These are phyloP conservation scores for Zoanthus sociatus DNA, from an alignment of 92 coral and sea anemone genomes.

Conservation along the genomic window DNA sequence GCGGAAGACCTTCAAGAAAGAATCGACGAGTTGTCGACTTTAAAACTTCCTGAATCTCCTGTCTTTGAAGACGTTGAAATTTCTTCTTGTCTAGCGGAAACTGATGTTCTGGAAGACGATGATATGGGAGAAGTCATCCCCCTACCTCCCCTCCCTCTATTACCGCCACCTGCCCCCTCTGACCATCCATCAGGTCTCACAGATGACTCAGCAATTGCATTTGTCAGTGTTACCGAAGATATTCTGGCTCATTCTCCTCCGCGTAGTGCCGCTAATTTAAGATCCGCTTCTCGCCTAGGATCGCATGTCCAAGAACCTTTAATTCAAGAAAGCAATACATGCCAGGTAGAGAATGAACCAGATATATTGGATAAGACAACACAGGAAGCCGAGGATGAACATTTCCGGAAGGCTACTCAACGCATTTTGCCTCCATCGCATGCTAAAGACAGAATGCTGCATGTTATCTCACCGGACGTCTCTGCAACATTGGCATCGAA, in stretches of 20 bases:
- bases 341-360: slow-evolving; percentile 61
- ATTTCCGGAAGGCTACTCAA: slow-evolving; percentile 46
- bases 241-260: slow-evolving; percentile 81
- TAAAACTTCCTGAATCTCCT: slow-evolving; percentile 37
- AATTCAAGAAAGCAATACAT: slow-evolving; percentile 47
- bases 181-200: slow-evolving; percentile 83
- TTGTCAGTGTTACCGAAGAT: slow-evolving; percentile 62
- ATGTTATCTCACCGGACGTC: slow-evolving; percentile 23
- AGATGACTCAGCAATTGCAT: slow-evolving; percentile 54
- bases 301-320: slow-evolving; percentile 52
- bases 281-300: slow-evolving; percentile 73
- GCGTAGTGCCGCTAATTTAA: slow-evolving; percentile 74
- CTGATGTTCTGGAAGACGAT: slow-evolving; percentile 49
- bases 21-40: slow-evolving; percentile 54
- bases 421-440: slow-evolving; percentile 12
- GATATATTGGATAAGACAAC: slow-evolving; percentile 47
- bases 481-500: slow-evolving; percentile 1
- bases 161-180: slow-evolving; percentile 86
- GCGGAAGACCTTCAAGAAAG: slow-evolving; percentile 21
- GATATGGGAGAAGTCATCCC: slow-evolving; percentile 57
- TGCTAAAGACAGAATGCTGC: slow-evolving; percentile 16
- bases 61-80: slow-evolving; percentile 14
- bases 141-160: slow-evolving; percentile 78
- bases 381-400: slow-evolving; percentile 14
- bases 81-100: slow-evolving; percentile 38